phyloP scores from a whole-genome alignment of 2,888 invertebrate species.

The Uropetala carovei region DNA sequence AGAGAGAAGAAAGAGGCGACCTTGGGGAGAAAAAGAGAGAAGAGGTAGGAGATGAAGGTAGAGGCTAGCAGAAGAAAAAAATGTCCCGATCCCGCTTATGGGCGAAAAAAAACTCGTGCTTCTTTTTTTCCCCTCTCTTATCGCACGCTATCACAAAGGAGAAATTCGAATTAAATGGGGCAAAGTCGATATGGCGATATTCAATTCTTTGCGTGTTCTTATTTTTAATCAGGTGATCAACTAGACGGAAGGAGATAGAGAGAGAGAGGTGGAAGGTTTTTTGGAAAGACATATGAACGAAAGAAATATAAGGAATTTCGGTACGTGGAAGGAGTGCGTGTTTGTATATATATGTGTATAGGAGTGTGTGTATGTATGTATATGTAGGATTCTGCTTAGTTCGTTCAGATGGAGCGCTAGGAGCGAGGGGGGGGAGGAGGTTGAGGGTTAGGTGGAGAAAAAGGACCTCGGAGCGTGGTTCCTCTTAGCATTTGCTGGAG shows the following conservation, averaged over 20 bases:
- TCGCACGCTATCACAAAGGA: not conserved
- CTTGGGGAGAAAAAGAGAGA: not conserved
- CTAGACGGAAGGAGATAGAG: not conserved
- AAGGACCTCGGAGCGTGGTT: no score
- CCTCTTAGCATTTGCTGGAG: not conserved
- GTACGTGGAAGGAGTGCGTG: no score
- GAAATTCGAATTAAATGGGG: slow-evolving; percentile 4
- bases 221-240: not conserved
- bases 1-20: not conserved
- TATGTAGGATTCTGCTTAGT: no score
- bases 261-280: not conserved
- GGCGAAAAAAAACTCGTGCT: not conserved
- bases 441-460: no score
- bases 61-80: not conserved
- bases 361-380: no score
- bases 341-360: no score
- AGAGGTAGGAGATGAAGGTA: not conserved
- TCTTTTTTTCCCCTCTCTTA: not conserved
- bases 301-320: not conserved
- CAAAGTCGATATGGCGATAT: not conserved
- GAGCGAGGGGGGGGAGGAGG: no score
- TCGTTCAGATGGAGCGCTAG: no score
- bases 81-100: not conserved
- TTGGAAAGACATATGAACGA: not conserved
- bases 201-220: not conserved